These are phyloP conservation scores for Sinosuthora webbiana DNA, from an alignment of 2,113 vertebrate species.

Conservation along the genomic window DNA sequence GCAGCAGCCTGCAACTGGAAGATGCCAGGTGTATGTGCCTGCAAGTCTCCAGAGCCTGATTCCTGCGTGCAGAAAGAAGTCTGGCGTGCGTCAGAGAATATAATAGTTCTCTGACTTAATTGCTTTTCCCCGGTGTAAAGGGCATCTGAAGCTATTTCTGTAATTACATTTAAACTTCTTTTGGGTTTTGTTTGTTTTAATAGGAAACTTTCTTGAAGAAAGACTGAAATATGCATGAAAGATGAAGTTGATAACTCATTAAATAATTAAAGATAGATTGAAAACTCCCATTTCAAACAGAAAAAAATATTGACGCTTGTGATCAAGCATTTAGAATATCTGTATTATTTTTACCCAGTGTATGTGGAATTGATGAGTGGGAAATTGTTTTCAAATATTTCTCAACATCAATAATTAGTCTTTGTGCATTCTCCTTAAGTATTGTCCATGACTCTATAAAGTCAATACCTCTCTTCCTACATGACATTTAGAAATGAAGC, in stretches of 20 bases:
- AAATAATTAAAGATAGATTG: neutral
- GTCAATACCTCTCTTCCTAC: neutral
- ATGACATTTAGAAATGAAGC: neutral
- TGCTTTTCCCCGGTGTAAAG: neutral
- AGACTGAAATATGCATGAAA: neutral
- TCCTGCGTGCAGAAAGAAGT: neutral
- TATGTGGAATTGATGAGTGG: neutral
- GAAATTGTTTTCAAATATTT: conserved; percentile 12
- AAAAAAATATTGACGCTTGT: neutral
- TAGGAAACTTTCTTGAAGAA: neutral
- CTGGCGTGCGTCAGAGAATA: neutral
- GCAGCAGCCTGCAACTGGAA: neutral
- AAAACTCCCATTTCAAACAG: neutral
- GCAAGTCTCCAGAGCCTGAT: neutral
- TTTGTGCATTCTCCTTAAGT: conserved; percentile 1
- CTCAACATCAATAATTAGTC: conserved; percentile 23
- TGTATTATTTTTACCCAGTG: conserved; percentile 9
- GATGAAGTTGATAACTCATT: neutral
- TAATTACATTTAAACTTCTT: neutral
- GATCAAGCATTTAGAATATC: neutral
- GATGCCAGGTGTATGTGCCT: neutral
- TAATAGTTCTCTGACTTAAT: neutral
- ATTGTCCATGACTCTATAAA: neutral
- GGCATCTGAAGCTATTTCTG: neutral
- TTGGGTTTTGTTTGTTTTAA: neutral